Evolutionary conservation across 1,140 invertebrate genomes (phyloP).

Genomic region (Drosophila orena): DNA sequence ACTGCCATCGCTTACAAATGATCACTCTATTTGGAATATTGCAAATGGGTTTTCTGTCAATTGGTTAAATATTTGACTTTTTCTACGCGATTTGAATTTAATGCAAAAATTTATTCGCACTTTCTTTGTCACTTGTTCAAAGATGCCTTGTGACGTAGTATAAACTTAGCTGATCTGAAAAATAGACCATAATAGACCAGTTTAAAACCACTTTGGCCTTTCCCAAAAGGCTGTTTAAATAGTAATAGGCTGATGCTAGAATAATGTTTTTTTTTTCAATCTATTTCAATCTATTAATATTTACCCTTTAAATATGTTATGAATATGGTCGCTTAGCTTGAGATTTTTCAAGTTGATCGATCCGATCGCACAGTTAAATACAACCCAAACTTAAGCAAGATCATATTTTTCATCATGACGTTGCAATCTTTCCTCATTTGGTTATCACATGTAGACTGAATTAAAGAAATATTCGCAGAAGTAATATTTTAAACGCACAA

Average conservation of each 20-base stretch:
- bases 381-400: not conserved
- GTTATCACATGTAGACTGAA: too few species aligned
- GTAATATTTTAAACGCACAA: not conserved
- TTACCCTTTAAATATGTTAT: not conserved
- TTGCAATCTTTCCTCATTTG: not conserved
- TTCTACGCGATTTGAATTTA: slow-evolving; percentile 11
- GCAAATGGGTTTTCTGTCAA: slow-evolving; percentile 11
- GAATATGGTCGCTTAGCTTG: too few species aligned
- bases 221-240: slow-evolving; percentile 1
- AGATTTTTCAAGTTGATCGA: not conserved
- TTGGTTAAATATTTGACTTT: slow-evolving; percentile 36
- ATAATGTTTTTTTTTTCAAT: not conserved
- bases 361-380: too few species aligned
- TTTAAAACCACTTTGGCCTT: not conserved
- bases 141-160: not conserved
- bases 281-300: not conserved
- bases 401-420: too few species aligned
- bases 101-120: not conserved
- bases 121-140: slow-evolving; percentile 24
- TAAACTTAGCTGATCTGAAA: slow-evolving; percentile 7
- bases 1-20: not conserved
- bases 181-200: not conserved
- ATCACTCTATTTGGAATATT: not conserved
- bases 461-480: not conserved
- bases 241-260: not conserved